A percentile compares a stretch with the other conserved stretches of the same genome.
Evolutionary conservation across 2,113 vertebrate species (phyloP).

Genomic region (Hyla sarda): DNA sequence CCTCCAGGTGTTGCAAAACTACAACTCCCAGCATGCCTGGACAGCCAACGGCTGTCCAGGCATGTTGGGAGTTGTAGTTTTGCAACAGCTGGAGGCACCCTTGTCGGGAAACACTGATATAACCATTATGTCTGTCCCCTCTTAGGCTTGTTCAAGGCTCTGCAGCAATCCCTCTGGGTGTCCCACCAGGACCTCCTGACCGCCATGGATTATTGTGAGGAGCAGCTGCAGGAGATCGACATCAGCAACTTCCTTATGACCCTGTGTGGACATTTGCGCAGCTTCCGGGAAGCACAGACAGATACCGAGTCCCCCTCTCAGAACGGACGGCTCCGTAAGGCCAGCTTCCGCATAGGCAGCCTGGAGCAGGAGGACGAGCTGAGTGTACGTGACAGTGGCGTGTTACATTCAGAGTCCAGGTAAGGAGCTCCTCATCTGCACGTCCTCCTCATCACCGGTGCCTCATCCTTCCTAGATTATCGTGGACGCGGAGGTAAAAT

Average conservation of each 20-base stretch:
- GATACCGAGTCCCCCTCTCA: not conserved
- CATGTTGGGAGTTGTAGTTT: too few relatives aligned
- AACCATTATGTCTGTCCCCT: not conserved
- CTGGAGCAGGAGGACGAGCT: conserved; percentile 74
- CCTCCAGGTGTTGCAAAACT: too few relatives aligned
- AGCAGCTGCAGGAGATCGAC: conserved; percentile 94
- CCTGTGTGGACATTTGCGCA: conserved; percentile 87
- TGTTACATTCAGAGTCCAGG: conserved; percentile 82
- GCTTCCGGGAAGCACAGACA: conserved; percentile 74
- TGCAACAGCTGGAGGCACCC: too few relatives aligned
- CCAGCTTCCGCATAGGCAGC: conserved; percentile 78
- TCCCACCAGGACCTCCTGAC: conserved; percentile 88
- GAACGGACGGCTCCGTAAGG: conserved; percentile 61
- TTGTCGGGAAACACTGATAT: too few relatives aligned
- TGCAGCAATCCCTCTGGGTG: conserved; percentile 88
- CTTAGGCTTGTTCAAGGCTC: conserved; percentile 86
- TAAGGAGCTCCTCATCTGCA: conserved; percentile 51
- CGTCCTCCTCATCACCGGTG: not conserved
- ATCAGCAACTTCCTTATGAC: conserved; percentile 88
- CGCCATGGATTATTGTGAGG: conserved; percentile 96
- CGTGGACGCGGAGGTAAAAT: too few relatives aligned
- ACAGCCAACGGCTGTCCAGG: too few relatives aligned
- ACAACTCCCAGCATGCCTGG: too few relatives aligned
- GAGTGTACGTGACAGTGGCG: conserved; percentile 66
- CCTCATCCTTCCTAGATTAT: not conserved